Evolutionary conservation across 2,797 vertebrate genomes (phyloP), one percentile per base, ranked within the genome.

Genomic region (Uromys caudimaculatus): DNA sequence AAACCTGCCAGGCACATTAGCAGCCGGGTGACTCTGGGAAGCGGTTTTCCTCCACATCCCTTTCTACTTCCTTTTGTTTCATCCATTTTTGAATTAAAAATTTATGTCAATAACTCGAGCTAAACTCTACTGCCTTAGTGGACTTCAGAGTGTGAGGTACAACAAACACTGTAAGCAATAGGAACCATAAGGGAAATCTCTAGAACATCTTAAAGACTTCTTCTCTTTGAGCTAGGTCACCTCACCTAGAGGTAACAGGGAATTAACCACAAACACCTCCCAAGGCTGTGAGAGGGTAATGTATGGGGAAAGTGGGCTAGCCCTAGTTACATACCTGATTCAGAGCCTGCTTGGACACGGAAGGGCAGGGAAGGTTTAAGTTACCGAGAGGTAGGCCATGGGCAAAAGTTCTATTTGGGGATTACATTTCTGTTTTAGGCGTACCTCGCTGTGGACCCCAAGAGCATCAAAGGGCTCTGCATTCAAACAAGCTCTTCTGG

Each of bases 371-470:
- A 41, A 54, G 11, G 23, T 6, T 47, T 2, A 85, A 52, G 69
- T 23, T 11, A n/a, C 8, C 5, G 24, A 56, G 60, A 0, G 8
- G 6, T 8, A n/a, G 60, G 32, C 27, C 35, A 23, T 77, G 76
- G n/a, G 69, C 78, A 24, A n/a, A 88, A 50, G 12, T 85, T 89
- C 78, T 24, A 47, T 19, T 41, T 50, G 52, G 52, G 52, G 54
- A 78, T 94, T 95, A 38, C 41, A 52, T 76, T 60, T 94, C 32
- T 52, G 58, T 54, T 86, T 71, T 67, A 50, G 38, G 56, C 24
- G n/a, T 62, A 3, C 2, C 16, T 12, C 0, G 7, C 23, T 4
- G 13, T 1, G 2, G 35, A 78, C 32, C 52, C 16, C 16, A 32
- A 60, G 44, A 47, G 69, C 60, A 78, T 64, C 47, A 64, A 4